Percentiles rank a stretch among this genome's conserved stretches.
Conservation (phyloP, 2,113 vertebrate genomes). For the Prunella himalayana region DNA sequence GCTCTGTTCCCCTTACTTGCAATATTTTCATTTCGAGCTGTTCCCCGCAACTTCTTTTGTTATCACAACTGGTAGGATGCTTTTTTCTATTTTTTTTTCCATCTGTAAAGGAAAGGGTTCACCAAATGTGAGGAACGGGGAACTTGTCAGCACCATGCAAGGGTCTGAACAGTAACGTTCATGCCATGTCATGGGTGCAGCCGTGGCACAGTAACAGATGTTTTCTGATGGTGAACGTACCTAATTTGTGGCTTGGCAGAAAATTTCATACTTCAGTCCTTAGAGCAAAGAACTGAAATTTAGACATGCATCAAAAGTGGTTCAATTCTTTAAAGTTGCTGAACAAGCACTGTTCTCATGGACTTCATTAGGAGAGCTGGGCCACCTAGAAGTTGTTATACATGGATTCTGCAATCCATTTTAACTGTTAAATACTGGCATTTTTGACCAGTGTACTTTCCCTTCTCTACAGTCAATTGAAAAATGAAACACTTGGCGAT, state of each 20-base stretch:
- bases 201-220: background rate
- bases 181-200: background rate
- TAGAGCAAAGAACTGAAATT: slow-evolving; percentile 1
- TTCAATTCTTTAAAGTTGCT: background rate
- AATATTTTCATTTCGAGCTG: background rate
- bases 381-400: background rate
- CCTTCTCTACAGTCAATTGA: background rate
- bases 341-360: background rate
- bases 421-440: background rate
- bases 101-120: background rate
- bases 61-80: background rate
- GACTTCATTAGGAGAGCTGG: background rate
- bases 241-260: slow-evolving; percentile 12
- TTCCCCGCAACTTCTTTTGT: background rate
- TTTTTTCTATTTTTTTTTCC: background rate
- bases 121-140: background rate
- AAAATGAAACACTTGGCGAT: background rate
- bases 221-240: background rate
- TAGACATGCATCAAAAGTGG: background rate
- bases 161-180: background rate
- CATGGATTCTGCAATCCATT: background rate
- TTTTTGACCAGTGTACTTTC: background rate
- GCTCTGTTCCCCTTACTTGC: background rate
- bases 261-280: background rate
- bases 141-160: background rate